Evolutionary conservation across 1,140 invertebrate species (phyloP).

Genomic region (Panagrolaimus sp.): DNA sequence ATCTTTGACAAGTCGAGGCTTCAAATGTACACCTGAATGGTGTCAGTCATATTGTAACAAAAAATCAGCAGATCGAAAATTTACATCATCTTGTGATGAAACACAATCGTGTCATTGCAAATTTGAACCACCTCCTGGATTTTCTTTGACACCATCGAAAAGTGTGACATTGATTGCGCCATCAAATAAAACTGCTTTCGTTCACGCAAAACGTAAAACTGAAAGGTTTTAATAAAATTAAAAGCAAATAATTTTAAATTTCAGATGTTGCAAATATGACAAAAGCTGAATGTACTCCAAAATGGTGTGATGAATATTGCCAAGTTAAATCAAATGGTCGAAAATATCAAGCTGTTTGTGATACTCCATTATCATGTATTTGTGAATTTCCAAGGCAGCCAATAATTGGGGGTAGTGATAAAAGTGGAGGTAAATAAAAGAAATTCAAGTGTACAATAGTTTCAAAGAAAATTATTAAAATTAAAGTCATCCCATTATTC

Average conservation of each 20-base stretch:
- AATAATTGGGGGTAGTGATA: too few species aligned
- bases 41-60: neutral
- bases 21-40: slow-evolving; percentile 11
- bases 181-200: slow-evolving; percentile 13
- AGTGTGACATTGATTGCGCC: neutral
- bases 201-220: neutral
- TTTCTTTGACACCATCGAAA: neutral
- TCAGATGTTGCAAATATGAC: slow-evolving; percentile 13
- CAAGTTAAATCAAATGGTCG: slow-evolving; percentile 8
- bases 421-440: too few species aligned
- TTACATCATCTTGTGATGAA: slow-evolving; percentile 6
- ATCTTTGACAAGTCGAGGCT: neutral
- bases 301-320: slow-evolving; percentile 12
- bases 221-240: neutral
- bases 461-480: too few species aligned
- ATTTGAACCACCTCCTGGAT: neutral
- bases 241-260: too few species aligned
- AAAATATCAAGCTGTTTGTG: slow-evolving; percentile 9
- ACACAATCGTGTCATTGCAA: slow-evolving; percentile 16
- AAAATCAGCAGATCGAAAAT: neutral
- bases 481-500: too few species aligned
- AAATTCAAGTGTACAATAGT: too few species aligned
- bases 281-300: slow-evolving; percentile 11
- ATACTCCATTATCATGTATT: neutral
- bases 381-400: slow-evolving; percentile 3